Evolutionary conservation across 2,797 vertebrate genomes (phyloP).

Genomic region (Triplophysa yarkandensis): DNA sequence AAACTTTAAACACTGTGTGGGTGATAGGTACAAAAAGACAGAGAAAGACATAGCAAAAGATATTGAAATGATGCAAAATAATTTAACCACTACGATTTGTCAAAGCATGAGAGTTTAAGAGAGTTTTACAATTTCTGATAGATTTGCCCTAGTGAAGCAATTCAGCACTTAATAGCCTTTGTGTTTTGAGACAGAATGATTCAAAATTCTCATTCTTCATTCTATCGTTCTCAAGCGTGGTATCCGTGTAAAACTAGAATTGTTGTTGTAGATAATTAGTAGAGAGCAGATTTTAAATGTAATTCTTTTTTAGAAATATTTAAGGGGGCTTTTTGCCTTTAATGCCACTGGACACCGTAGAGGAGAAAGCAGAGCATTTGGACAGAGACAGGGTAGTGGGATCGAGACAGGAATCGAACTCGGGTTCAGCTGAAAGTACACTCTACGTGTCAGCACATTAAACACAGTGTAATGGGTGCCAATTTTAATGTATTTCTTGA

Average conservation of each 20-base stretch:
- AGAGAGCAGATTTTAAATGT: background rate
- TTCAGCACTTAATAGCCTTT: background rate
- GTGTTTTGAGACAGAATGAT: background rate
- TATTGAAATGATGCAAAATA: background rate
- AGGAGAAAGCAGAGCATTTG: no score
- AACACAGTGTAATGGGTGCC: no score
- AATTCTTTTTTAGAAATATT: no score
- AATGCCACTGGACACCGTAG: no score
- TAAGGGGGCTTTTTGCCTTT: no score
- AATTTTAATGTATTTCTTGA: no score
- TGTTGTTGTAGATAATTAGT: background rate
- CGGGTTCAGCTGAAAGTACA: no score
- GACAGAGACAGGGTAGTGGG: no score
- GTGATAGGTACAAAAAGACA: background rate
- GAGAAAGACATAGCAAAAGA: background rate
- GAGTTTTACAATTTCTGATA: background rate
- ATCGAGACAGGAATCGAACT: no score
- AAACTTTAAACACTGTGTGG: background rate
- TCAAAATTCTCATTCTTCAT: background rate
- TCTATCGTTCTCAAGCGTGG: background rate
- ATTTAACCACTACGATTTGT: background rate
- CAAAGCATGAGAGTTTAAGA: background rate
- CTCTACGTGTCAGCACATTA: no score
- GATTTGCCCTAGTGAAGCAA: background rate
- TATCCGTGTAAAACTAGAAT: background rate